These are phyloP conservation scores for Rhynchotus rufescens DNA, from an alignment of 2,797 vertebrate genomes.

Conservation along the genomic window DNA sequence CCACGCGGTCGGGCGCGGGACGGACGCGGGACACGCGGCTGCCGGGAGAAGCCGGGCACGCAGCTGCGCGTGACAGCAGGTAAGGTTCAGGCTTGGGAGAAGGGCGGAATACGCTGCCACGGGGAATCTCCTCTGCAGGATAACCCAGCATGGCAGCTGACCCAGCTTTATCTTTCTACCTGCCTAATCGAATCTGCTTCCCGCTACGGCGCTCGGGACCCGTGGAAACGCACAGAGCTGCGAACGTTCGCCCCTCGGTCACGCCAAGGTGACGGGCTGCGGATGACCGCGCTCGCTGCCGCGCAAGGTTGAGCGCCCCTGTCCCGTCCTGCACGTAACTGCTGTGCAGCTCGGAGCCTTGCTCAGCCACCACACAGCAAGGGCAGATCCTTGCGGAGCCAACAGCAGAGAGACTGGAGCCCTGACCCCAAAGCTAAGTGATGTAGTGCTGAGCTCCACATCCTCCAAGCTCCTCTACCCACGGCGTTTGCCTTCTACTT, in stretches of 20 bases:
- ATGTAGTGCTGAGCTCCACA: neutral
- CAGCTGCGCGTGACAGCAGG: neutral
- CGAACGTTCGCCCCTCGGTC: neutral
- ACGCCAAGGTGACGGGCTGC: neutral
- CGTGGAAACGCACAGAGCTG: neutral
- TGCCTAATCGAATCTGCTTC: slow-evolving; percentile 65
- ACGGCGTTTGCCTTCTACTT: neutral
- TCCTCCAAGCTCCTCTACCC: neutral
- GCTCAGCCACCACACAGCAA: neutral
- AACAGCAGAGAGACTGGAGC: neutral
- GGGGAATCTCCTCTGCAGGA: slow-evolving; percentile 44
- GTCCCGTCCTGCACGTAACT: neutral
- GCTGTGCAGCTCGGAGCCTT: neutral
- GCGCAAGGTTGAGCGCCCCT: neutral
- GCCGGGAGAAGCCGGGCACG: neutral
- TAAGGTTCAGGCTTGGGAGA: slow-evolving; percentile 23
- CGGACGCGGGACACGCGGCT: neutral
- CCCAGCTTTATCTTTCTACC: slow-evolving; percentile 76
- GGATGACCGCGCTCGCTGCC: neutral
- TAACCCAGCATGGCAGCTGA: slow-evolving; percentile 71
- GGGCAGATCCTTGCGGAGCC: neutral
- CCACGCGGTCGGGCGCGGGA: rapidly evolving
- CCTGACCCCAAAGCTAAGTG: neutral
- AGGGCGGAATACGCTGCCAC: slow-evolving; percentile 67
- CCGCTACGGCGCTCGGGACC: neutral